phyloP scores from a whole-genome alignment of 1,140 invertebrate genomes.

The Habropoda laboriosa region DNA sequence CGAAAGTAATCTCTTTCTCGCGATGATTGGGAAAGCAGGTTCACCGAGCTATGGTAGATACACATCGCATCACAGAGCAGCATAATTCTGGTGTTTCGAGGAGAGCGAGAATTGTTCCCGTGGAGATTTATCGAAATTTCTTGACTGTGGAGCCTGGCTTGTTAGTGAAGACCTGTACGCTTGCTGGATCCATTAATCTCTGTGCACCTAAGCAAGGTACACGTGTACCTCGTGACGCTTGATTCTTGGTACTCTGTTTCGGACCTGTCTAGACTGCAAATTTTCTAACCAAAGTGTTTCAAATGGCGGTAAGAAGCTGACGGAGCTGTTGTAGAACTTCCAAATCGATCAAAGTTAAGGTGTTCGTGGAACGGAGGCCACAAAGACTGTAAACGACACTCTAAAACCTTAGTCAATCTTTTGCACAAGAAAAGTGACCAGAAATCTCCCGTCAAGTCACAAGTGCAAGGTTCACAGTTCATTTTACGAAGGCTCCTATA shows the following conservation, averaged over 20 bases:
- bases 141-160: neutral
- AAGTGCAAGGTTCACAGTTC: neutral
- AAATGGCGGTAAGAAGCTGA: neutral
- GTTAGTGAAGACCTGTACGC: neutral
- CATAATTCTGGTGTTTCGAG: too few relatives aligned
- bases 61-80: neutral
- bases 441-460: slow-evolving; percentile 4
- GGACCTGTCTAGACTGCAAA: too few relatives aligned
- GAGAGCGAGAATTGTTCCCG: neutral
- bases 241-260: neutral
- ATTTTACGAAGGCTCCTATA: neutral
- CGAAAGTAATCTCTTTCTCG: neutral
- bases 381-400: slow-evolving; percentile 42
- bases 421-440: slow-evolving; percentile 49
- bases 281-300: neutral
- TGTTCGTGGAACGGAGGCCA: too few relatives aligned
- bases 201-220: neutral
- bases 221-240: neutral
- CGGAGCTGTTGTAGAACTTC: too few relatives aligned
- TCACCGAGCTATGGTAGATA: too few relatives aligned
- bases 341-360: too few relatives aligned
- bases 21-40: neutral
- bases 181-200: slow-evolving; percentile 4
- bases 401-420: slow-evolving; percentile 45
- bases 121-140: slow-evolving; percentile 2